Conservation (phyloP, 2,113 vertebrate species). For the Propithecus coquereli region DNA sequence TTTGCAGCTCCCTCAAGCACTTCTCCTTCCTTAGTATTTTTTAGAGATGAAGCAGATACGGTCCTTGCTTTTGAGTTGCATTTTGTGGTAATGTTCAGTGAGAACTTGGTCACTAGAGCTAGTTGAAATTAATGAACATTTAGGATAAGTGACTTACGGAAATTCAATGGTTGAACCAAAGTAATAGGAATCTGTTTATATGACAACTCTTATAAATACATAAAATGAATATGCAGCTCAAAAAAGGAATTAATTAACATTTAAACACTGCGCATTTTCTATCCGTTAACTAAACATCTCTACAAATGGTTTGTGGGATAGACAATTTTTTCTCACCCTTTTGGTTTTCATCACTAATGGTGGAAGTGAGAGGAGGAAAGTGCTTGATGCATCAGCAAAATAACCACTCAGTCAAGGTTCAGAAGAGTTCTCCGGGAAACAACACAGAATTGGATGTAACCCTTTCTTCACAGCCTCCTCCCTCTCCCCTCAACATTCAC, state of each 20-base stretch:
- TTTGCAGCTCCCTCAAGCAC: slow-evolving; percentile 19
- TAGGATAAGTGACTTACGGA: slow-evolving; percentile 54
- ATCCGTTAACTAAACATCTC: slow-evolving; percentile 67
- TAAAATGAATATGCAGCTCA: slow-evolving; percentile 66
- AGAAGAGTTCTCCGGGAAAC: not conserved
- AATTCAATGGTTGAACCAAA: slow-evolving; percentile 64
- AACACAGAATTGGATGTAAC: not conserved
- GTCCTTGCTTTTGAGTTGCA: slow-evolving; percentile 31
- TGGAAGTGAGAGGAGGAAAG: slow-evolving; percentile 36
- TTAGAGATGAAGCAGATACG: slow-evolving; percentile 28
- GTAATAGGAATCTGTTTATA: slow-evolving; percentile 64
- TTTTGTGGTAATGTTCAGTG: slow-evolving; percentile 42
- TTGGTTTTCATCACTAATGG: slow-evolving; percentile 38
- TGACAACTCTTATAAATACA: slow-evolving; percentile 63
- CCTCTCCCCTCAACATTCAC: not conserved
- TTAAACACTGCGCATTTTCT: slow-evolving; percentile 71
- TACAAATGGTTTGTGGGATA: slow-evolving; percentile 59
- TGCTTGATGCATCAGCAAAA: slow-evolving; percentile 9
- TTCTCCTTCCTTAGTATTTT: slow-evolving; percentile 43
- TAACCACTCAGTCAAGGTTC: not conserved
- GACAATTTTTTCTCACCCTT: slow-evolving; percentile 47
- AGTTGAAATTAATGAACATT: slow-evolving; percentile 59
- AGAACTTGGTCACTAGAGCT: slow-evolving; percentile 50
- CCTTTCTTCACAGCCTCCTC: not conserved
- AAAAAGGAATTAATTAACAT: slow-evolving; percentile 72